Percentiles rank a stretch among this genome's conserved stretches.
Conservation (phyloP, 2,797 vertebrate species). For the Salarias fasciatus region DNA sequence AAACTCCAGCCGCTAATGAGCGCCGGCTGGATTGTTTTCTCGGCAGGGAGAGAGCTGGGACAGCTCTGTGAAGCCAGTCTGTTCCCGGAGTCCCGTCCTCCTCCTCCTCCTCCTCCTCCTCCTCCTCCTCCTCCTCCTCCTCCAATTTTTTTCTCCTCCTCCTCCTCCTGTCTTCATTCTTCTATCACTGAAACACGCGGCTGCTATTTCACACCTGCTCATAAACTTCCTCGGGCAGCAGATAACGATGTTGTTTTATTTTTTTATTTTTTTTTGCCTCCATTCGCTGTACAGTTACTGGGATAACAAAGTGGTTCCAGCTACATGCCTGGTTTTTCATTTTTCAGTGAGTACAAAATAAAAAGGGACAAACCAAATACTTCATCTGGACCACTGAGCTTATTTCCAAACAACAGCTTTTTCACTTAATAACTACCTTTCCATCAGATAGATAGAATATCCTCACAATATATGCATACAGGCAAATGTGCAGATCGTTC, state of each 20-base stretch:
- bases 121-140: conserved; percentile 19
- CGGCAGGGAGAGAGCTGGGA: conserved; percentile 60
- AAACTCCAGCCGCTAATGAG: conserved; percentile 81
- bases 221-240: conserved; percentile 73
- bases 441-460: conserved; percentile 11
- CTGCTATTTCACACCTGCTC: conserved; percentile 74
- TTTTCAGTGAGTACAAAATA: conserved; percentile 38
- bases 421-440: conserved; percentile 15
- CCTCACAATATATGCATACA: neutral
- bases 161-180: conserved; percentile 50
- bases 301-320: conserved; percentile 67
- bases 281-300: conserved; percentile 57
- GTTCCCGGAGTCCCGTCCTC: conserved; percentile 36
- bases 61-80: conserved; percentile 55
- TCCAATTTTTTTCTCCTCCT: conserved; percentile 37
- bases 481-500: conserved; percentile 2
- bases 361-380: conserved; percentile 38
- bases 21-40: conserved; percentile 75
- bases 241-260: conserved; percentile 73
- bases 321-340: conserved; percentile 35
- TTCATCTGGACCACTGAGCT: conserved; percentile 6
- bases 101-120: conserved; percentile 3
- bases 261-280: conserved; percentile 56
- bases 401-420: conserved; percentile 15
- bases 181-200: conserved; percentile 38